These are phyloP conservation scores for Labeo rohita DNA, from an alignment of 2,113 vertebrate genomes.

Conservation along the genomic window DNA sequence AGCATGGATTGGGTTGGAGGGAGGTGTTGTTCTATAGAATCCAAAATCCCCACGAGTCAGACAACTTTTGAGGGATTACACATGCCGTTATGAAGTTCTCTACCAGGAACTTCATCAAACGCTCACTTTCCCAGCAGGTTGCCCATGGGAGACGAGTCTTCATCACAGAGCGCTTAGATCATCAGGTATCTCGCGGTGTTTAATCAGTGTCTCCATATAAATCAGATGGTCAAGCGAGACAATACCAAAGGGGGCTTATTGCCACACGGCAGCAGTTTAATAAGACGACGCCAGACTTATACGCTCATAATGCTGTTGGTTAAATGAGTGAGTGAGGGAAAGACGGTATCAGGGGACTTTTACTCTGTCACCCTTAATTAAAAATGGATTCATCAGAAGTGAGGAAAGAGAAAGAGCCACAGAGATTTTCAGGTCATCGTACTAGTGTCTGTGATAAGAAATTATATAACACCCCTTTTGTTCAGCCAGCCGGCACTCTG, in stretches of 20 bases:
- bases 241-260: neutral
- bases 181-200: slow-evolving; percentile 30
- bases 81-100: neutral
- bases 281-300: neutral
- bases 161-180: slow-evolving; percentile 25
- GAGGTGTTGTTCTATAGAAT: slow-evolving; percentile 25
- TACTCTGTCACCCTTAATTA: slow-evolving; percentile 54
- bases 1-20: neutral
- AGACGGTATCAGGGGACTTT: slow-evolving; percentile 41
- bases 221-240: slow-evolving; percentile 12
- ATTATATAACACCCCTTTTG: slow-evolving; percentile 53
- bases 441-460: slow-evolving; percentile 48
- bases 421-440: slow-evolving; percentile 49
- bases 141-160: slow-evolving; percentile 16
- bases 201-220: slow-evolving; percentile 14
- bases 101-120: slow-evolving; percentile 35
- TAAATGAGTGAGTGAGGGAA: slow-evolving; percentile 2
- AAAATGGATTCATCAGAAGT: slow-evolving; percentile 54
- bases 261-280: neutral
- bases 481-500: slow-evolving; percentile 39
- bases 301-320: neutral
- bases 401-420: slow-evolving; percentile 29
- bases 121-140: slow-evolving; percentile 33
- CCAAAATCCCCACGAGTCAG: slow-evolving; percentile 20
- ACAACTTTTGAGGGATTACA: slow-evolving; percentile 23